Conservation (phyloP, 2,797 vertebrate genomes). For the Rhinichthys osculus region DNA sequence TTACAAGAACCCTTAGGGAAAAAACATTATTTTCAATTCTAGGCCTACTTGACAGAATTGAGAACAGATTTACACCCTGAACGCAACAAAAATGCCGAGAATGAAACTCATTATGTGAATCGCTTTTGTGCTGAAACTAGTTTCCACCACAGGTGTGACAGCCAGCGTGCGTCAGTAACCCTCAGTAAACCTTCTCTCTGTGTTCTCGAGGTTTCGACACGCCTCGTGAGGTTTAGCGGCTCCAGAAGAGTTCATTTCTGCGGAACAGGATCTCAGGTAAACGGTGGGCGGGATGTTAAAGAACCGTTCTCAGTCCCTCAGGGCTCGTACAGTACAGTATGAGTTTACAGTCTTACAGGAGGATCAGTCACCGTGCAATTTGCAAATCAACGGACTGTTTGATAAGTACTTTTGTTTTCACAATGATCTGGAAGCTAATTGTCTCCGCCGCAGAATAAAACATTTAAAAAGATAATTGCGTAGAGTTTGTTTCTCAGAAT, state of each 20-base stretch:
- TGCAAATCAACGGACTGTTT: neutral
- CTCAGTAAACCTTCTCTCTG: neutral
- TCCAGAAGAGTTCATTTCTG: neutral
- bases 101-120: neutral
- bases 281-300: neutral
- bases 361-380: neutral
- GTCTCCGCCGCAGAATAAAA: too few species aligned
- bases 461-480: too few species aligned
- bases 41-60: neutral
- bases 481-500: too few species aligned
- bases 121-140: neutral
- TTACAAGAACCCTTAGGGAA: neutral
- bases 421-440: too few species aligned
- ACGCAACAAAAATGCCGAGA: neutral
- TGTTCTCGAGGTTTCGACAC: neutral
- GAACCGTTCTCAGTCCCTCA: neutral
- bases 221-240: neutral
- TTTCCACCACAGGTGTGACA: neutral
- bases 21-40: neutral
- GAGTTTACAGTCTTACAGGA: too few species aligned
- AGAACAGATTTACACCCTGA: neutral
- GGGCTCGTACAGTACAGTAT: neutral
- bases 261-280: neutral
- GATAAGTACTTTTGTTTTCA: neutral
- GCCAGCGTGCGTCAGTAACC: neutral